Evolutionary conservation across 1,140 invertebrate species (phyloP), one percentile per base, ranked within the genome.

Genomic region (Cotesia vestalis): DNA sequence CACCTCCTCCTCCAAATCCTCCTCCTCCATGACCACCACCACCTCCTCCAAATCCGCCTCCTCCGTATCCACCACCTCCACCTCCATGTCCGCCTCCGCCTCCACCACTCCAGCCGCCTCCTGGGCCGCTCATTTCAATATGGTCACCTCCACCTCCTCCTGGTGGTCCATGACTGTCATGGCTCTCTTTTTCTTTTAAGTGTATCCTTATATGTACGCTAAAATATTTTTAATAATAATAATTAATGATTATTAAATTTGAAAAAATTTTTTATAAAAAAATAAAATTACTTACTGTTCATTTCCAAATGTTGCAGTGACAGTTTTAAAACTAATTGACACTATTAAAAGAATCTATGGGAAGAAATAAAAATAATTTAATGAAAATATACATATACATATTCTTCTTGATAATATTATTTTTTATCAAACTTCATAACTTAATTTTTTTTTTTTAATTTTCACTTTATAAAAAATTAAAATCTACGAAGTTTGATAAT

Each of bases 151-250:
- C 73, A 53, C 76, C 76, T 4, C 78, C 77, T 4, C 80, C 77
- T 4, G 57, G 36, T 20, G 40, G 36, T 27, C 78, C 79, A 70
- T 84, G 82, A 36, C 81, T 81, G n/a, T 84, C 77, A 12, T 80
- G 75, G 3, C 78, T 80, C 27, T 67, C 78, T 40, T 81, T 71
- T 46, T 84, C 79, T 2, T 84, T 81, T 5, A 87, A 52, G 60
- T 87, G 86, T 55, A 88, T 86, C 61, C 78, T 81, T 69, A 88
- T 88, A 57, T 87, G 86, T 4, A 88, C 86, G 71, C 86, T 87
- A 73, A 27, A 81, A 80, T 38, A 38, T 8, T 5, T 6, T 60
- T 12, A 68, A 59, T 73, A 63, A 59, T 61, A 69, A 73, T 71
- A 64, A 27, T 17, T 73, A 63, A 59, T 61, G 66, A 73, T 71